These are phyloP conservation scores for Microplitis deprimator DNA, from an alignment of 2,888 invertebrate species.

Conservation along the genomic window DNA sequence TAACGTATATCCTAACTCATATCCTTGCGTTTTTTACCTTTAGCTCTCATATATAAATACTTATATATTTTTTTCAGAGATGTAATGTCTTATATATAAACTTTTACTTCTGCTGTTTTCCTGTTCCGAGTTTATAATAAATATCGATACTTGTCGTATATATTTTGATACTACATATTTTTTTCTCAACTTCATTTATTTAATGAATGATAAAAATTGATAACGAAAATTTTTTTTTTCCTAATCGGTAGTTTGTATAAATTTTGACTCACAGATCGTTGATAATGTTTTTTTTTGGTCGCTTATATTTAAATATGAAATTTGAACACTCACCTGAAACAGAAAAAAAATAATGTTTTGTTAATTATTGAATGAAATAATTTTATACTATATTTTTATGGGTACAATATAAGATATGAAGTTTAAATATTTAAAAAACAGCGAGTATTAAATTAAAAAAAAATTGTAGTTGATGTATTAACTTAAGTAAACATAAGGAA, in stretches of 20 bases:
- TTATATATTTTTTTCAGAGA: too few species aligned
- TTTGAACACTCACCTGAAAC: constrained; percentile 55
- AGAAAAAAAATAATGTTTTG: constrained; percentile 42
- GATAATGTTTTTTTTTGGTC: not conserved
- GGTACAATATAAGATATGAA: not conserved
- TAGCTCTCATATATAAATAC: constrained; percentile 30
- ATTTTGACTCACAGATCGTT: not conserved
- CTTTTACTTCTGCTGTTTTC: too few species aligned
- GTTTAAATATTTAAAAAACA: not conserved
- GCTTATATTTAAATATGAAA: not conserved
- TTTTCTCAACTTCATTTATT: too few species aligned
- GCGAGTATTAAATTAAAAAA: not conserved
- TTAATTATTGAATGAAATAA: constrained; percentile 12
- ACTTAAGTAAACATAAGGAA: constrained; percentile 2
- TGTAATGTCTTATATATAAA: too few species aligned
- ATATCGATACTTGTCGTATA: too few species aligned
- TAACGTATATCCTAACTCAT: constrained; percentile 5
- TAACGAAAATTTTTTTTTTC: too few species aligned
- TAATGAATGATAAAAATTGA: too few species aligned
- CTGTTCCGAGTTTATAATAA: too few species aligned
- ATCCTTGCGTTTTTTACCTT: constrained; percentile 12
- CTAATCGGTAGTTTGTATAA: too few species aligned
- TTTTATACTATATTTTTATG: not conserved
- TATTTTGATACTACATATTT: too few species aligned
- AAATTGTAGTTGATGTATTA: not conserved